Evolutionary conservation across 2,888 invertebrate species (phyloP).

Genomic region (Lathronympha strigana): DNA sequence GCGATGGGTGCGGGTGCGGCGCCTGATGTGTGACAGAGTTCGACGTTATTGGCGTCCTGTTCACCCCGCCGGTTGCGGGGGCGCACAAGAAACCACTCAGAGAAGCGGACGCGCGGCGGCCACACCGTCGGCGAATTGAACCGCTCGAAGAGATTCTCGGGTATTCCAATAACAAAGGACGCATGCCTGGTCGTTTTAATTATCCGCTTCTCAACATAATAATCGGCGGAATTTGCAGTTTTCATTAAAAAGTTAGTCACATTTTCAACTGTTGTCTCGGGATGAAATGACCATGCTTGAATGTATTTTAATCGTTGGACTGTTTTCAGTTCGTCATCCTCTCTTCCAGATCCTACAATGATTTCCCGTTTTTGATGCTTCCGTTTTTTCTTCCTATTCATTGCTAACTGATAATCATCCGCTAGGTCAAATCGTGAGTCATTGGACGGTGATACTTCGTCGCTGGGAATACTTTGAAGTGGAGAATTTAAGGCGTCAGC

Average conservation of each 20-base stretch:
- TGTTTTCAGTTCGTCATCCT: neutral
- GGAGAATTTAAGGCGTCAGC: neutral
- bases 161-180: neutral
- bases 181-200: neutral
- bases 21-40: too few species aligned
- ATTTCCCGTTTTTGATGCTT: neutral
- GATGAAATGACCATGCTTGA: neutral
- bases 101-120: neutral
- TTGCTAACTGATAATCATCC: too few species aligned
- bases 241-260: neutral
- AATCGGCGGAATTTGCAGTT: neutral
- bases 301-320: neutral
- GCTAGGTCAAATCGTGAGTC: too few species aligned
- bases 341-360: too few species aligned
- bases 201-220: neutral
- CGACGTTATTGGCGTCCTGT: too few species aligned
- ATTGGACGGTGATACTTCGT: too few species aligned
- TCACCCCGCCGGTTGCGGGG: neutral
- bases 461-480: neutral
- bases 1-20: too few species aligned
- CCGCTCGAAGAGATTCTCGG: neutral
- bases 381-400: neutral
- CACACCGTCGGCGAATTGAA: constrained; percentile 1
- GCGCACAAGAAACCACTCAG: constrained; percentile 1
- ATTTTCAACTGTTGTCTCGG: neutral